phyloP scores from a whole-genome alignment of 2,888 invertebrate species.

The Philopedon plagiatum region DNA sequence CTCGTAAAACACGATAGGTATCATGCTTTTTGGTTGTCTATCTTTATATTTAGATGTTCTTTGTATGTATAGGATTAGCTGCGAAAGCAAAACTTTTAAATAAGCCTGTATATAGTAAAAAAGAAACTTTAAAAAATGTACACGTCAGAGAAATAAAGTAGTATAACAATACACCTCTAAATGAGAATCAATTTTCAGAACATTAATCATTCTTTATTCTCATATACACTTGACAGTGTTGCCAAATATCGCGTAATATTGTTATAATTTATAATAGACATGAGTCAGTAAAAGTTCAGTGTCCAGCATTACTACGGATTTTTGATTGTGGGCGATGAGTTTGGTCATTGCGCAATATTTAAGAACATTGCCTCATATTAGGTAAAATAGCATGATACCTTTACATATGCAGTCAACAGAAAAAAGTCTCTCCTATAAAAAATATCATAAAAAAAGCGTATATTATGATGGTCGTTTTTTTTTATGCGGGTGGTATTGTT shows the following conservation, averaged over 20 bases:
- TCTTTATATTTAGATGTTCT: background rate
- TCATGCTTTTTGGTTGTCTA: background rate
- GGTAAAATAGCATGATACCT: slow-evolving; percentile 30
- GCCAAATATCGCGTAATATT: slow-evolving; percentile 10
- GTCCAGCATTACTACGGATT: background rate
- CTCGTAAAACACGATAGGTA: slow-evolving; percentile 6
- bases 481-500: no score
- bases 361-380: slow-evolving; percentile 9
- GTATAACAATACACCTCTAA: background rate
- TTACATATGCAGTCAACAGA: slow-evolving; percentile 20
- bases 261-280: background rate
- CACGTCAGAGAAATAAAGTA: background rate
- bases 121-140: no score
- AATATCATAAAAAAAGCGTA: background rate
- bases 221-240: background rate
- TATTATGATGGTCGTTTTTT: background rate
- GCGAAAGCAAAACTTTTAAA: background rate
- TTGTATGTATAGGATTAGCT: background rate
- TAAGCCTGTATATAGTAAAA: no score
- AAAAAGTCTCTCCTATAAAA: slow-evolving; percentile 19
- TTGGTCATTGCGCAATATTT: slow-evolving; percentile 2
- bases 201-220: background rate
- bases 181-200: background rate
- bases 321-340: background rate
- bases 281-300: slow-evolving; percentile 13